Evolutionary conservation across 2,113 vertebrate genomes (phyloP).

Genomic region (Epinephelus moara): DNA sequence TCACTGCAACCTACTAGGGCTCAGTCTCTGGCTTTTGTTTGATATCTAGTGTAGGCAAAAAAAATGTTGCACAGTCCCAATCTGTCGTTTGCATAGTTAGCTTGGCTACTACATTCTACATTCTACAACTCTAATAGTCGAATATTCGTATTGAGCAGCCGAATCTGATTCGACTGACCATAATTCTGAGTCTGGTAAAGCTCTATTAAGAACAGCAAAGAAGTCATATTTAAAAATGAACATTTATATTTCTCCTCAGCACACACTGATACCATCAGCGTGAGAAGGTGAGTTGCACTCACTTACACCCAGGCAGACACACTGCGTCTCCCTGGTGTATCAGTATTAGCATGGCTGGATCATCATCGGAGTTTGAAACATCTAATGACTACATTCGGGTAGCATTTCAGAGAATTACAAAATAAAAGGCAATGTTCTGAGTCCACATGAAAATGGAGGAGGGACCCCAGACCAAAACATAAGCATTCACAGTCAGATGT

Average conservation of each 20-base stretch:
- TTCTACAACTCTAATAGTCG: too few species aligned
- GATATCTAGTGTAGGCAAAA: too few species aligned
- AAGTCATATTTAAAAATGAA: background rate
- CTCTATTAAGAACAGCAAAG: too few species aligned
- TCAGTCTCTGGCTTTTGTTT: too few species aligned
- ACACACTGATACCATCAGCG: slow-evolving; percentile 73
- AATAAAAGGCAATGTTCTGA: background rate
- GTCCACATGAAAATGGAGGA: background rate
- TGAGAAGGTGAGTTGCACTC: slow-evolving; percentile 78
- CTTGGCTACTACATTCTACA: too few species aligned
- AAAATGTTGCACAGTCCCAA: too few species aligned
- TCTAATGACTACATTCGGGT: background rate
- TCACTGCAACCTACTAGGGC: too few species aligned
- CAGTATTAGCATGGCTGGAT: slow-evolving; percentile 84
- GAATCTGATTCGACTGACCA: too few species aligned
- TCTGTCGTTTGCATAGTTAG: too few species aligned
- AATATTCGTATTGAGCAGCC: too few species aligned
- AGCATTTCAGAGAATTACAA: background rate
- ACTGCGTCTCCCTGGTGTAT: slow-evolving; percentile 62
- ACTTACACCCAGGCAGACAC: slow-evolving; percentile 69
- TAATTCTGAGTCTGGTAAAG: too few species aligned
- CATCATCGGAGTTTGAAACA: slow-evolving; percentile 72
- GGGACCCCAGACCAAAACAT: too few species aligned
- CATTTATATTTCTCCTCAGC: slow-evolving; percentile 72
- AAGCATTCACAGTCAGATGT: background rate